phyloP scores from a whole-genome alignment of 2,888 invertebrate species.

The Baccha elongata region DNA sequence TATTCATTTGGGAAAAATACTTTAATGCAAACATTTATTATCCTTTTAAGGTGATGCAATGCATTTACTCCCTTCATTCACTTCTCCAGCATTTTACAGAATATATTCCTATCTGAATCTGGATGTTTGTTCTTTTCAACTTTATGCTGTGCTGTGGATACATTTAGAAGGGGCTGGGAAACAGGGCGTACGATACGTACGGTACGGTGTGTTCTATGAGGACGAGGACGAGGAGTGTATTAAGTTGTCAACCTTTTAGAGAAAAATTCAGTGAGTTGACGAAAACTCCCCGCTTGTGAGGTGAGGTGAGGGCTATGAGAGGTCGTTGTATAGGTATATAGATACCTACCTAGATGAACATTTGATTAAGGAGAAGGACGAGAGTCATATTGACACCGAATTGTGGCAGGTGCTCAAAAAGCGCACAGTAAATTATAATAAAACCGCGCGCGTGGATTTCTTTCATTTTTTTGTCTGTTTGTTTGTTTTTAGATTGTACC shows the following conservation, averaged over 20 bases:
- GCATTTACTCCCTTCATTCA: not conserved
- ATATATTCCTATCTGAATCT: conserved; percentile 21
- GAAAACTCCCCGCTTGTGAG: conserved; percentile 5
- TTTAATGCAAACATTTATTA: conserved; percentile 74
- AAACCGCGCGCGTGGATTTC: conserved; percentile 42
- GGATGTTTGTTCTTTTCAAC: conserved; percentile 61
- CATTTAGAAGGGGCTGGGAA: not conserved
- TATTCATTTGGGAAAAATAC: conserved; percentile 69
- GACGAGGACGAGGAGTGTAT: conserved; percentile 42
- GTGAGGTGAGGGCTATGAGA: not conserved
- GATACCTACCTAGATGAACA: conserved; percentile 41
- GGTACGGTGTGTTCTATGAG: not conserved
- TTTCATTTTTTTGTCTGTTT: conserved; percentile 13
- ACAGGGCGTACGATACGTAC: not conserved
- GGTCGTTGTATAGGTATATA: not conserved
- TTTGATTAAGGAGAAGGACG: conserved; percentile 72
- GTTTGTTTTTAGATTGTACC: not conserved
- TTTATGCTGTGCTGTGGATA: conserved; percentile 26
- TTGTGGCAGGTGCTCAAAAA: conserved; percentile 73
- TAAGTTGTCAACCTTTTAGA: conserved; percentile 65
- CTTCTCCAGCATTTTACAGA: not conserved
- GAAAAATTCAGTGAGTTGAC: conserved; percentile 25
- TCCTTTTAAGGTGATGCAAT: conserved; percentile 71
- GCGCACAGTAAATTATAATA: conserved; percentile 65
- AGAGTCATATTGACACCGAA: conserved; percentile 73